A percentile compares a stretch with the other conserved stretches of the same genome.
Evolutionary conservation across 2,113 vertebrate genomes (phyloP).

Genomic region (Indicator indicator): DNA sequence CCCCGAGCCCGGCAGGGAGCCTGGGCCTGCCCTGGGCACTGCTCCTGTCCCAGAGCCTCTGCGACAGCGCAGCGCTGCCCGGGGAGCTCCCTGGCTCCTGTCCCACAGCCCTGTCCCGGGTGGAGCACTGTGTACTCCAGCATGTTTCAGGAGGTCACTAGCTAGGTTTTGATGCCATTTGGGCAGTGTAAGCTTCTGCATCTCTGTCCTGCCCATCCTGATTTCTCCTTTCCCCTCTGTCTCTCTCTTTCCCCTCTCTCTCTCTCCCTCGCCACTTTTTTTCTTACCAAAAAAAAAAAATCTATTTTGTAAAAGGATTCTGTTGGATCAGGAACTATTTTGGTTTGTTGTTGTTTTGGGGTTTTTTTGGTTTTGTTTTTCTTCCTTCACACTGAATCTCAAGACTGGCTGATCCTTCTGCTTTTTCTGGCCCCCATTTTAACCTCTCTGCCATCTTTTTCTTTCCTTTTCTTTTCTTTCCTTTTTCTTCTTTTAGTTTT

Average conservation of each 20-base stretch:
- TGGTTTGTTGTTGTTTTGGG: no score
- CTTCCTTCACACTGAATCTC: slow-evolving; percentile 68
- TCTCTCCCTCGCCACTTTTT: slow-evolving; percentile 65
- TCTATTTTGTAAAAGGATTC: slow-evolving; percentile 79
- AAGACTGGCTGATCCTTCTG: slow-evolving; percentile 68
- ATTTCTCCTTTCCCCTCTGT: slow-evolving; percentile 32
- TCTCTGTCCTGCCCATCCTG: slow-evolving; percentile 54
- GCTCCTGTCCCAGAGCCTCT: neutral
- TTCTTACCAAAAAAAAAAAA: slow-evolving; percentile 61
- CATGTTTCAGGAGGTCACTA: slow-evolving; percentile 48
- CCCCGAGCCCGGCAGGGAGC: neutral
- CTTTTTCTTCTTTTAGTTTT: neutral
- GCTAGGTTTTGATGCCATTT: slow-evolving; percentile 62
- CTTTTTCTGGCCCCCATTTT: slow-evolving; percentile 38
- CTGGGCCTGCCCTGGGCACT: neutral
- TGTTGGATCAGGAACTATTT: slow-evolving; percentile 74
- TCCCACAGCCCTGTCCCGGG: neutral
- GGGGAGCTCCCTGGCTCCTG: neutral
- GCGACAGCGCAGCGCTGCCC: slow-evolving; percentile 11
- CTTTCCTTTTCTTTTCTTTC: neutral
- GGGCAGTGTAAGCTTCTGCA: slow-evolving; percentile 76
- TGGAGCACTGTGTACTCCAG: slow-evolving; percentile 44
- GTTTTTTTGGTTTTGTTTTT: no score
- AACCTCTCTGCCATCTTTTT: neutral
- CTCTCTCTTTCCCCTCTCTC: slow-evolving; percentile 30